Percentiles rank a stretch among this genome's conserved stretches.
Conservation (phyloP, 1,140 invertebrate species). For the Cepaea nemoralis region DNA sequence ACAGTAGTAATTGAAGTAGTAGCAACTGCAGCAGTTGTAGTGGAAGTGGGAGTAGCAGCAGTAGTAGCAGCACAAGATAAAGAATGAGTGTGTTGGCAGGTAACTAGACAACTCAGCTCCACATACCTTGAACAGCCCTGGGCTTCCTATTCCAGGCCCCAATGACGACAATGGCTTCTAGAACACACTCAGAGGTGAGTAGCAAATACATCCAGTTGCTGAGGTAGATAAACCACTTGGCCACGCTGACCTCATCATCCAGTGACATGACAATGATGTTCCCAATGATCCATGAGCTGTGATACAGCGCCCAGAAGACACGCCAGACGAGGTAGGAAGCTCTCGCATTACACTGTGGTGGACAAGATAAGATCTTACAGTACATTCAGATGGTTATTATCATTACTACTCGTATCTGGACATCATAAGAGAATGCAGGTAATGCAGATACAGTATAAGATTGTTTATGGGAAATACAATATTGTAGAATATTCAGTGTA, state of each 20-base stretch:
- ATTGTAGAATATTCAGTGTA: no score
- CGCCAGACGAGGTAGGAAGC: slow-evolving; percentile 54
- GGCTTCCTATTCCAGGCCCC: neutral
- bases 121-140: neutral
- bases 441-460: no score
- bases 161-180: slow-evolving; percentile 46
- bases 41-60: no score
- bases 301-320: slow-evolving; percentile 56
- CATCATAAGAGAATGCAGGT: no score
- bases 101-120: no score
- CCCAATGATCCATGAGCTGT: slow-evolving; percentile 52
- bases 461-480: no score
- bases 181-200: slow-evolving; percentile 49
- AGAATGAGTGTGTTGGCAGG: no score
- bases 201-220: slow-evolving; percentile 60
- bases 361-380: neutral
- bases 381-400: no score
- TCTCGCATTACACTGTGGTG: neutral
- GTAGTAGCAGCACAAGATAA: no score
- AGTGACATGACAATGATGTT: slow-evolving; percentile 47
- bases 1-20: no score
- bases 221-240: slow-evolving; percentile 60
- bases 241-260: slow-evolving; percentile 45
- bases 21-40: no score
- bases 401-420: no score